Percentiles rank a stretch among this genome's conserved stretches.
Conservation (phyloP, 2,888 invertebrate genomes). For the Catotricha subobsoleta region DNA sequence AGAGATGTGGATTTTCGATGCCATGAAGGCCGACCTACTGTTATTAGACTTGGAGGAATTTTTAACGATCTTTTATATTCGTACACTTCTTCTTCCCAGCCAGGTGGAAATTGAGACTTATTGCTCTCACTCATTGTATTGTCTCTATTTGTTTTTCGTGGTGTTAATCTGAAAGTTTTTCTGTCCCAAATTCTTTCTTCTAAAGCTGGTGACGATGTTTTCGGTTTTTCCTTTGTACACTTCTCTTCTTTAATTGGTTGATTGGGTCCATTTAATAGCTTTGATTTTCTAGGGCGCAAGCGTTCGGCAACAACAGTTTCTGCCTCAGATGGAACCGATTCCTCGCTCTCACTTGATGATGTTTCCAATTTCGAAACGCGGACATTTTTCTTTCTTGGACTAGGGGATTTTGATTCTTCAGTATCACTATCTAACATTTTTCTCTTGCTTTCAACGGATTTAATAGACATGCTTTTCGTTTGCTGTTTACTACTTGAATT, state of each 20-base stretch:
- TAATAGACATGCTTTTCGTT: too few relatives aligned
- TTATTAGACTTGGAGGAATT: conserved; percentile 65
- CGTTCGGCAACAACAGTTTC: conserved; percentile 1
- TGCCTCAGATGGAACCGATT: neutral
- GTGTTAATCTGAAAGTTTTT: neutral
- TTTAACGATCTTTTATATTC: conserved; percentile 64
- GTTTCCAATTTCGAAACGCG: neutral
- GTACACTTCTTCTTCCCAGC: conserved; percentile 71
- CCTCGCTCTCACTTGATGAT: conserved; percentile 4
- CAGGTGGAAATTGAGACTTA: conserved; percentile 39
- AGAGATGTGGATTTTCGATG: conserved; percentile 54
- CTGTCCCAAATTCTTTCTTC: neutral
- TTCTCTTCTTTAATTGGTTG: neutral
- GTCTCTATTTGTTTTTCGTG: neutral
- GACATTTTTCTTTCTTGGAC: neutral
- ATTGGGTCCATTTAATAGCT: neutral
- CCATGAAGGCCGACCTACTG: conserved; percentile 54
- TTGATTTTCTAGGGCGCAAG: conserved; percentile 3
- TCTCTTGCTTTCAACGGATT: neutral
- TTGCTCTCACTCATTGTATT: neutral
- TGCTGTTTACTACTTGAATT: neutral
- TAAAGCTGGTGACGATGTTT: neutral
- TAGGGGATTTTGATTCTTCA: neutral
- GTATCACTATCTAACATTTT: conserved; percentile 1
- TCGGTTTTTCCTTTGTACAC: neutral